Percentiles rank a stretch among this genome's conserved stretches.
Conservation (phyloP, 2,113 vertebrate species). For the Boleophthalmus pectinirostris region DNA sequence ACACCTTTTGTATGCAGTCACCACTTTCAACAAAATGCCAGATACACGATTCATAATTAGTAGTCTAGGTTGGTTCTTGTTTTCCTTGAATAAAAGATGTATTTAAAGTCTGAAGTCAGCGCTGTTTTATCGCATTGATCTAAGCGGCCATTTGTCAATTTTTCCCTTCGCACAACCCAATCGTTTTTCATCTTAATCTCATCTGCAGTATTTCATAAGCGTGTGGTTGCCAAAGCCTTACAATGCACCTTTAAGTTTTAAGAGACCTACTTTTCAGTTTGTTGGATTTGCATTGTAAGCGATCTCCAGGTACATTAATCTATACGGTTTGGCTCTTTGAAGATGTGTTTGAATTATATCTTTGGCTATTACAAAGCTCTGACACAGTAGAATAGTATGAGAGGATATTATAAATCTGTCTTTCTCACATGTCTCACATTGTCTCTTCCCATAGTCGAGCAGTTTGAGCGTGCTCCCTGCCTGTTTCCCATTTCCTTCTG, state of each 20-base stretch:
- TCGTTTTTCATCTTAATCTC: background rate
- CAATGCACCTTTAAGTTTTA: conserved; percentile 6
- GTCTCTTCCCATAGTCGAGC: conserved; percentile 15
- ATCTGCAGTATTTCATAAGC: background rate
- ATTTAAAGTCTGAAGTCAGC: background rate
- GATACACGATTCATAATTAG: no score
- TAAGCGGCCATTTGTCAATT: background rate
- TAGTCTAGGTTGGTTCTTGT: background rate
- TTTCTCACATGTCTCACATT: conserved; percentile 4
- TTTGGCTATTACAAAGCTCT: background rate
- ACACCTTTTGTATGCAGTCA: no score
- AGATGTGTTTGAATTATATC: conserved; percentile 7
- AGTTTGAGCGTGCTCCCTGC: conserved; percentile 25
- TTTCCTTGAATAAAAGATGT: background rate
- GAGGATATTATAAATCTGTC: conserved; percentile 1
- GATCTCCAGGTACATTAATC: conserved; percentile 3
- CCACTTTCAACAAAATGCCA: no score
- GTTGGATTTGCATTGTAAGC: conserved; percentile 1
- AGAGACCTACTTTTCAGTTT: conserved; percentile 2
- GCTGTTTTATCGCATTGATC: background rate
- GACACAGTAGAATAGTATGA: background rate
- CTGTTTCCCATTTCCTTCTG: conserved; percentile 14
- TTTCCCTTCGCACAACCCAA: background rate
- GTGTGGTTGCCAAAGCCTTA: background rate
- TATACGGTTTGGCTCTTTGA: background rate